phyloP scores from a whole-genome alignment of 1,140 invertebrate genomes.

The Pseudomyrmex gracilis region DNA sequence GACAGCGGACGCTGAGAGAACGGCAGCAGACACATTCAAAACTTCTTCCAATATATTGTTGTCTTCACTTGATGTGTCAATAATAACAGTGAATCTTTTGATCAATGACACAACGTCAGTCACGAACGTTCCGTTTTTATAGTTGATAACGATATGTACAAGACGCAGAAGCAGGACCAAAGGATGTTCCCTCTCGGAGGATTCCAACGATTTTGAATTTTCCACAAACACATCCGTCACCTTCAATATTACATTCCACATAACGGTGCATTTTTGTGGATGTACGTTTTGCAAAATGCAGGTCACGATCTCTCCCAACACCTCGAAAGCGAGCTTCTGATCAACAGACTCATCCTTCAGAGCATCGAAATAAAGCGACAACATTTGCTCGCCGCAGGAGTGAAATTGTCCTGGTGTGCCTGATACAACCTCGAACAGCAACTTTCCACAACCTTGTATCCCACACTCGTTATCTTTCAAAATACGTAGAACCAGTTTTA shows the following conservation, averaged over 20 bases:
- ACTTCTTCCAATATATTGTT: constrained; percentile 85
- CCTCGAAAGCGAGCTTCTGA: constrained; percentile 87
- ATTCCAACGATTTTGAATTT: constrained; percentile 38
- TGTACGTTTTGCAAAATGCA: constrained; percentile 87
- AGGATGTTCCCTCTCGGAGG: constrained; percentile 64
- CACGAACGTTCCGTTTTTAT: constrained; percentile 88
- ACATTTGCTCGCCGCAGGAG: constrained; percentile 89
- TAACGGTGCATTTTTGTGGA: constrained; percentile 87
- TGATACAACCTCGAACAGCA: constrained; percentile 94
- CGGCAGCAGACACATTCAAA: constrained; percentile 86
- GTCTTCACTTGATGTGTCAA: constrained; percentile 81
- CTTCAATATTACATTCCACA: constrained; percentile 86
- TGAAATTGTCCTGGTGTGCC: constrained; percentile 94
- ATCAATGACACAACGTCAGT: constrained; percentile 86
- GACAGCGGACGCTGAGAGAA: constrained; percentile 87
- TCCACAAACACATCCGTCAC: constrained; percentile 73
- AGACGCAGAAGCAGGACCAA: constrained; percentile 86
- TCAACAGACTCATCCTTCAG: constrained; percentile 86
- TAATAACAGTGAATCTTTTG: constrained; percentile 84
- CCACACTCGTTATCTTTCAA: constrained; percentile 89
- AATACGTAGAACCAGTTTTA: constrained; percentile 89
- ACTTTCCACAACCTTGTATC: constrained; percentile 90
- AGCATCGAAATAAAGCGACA: constrained; percentile 88
- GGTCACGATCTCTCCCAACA: constrained; percentile 87
- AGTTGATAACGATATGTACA: constrained; percentile 87